phyloP scores from a whole-genome alignment of 1,140 invertebrate species.

The Wasmannia auropunctata region DNA sequence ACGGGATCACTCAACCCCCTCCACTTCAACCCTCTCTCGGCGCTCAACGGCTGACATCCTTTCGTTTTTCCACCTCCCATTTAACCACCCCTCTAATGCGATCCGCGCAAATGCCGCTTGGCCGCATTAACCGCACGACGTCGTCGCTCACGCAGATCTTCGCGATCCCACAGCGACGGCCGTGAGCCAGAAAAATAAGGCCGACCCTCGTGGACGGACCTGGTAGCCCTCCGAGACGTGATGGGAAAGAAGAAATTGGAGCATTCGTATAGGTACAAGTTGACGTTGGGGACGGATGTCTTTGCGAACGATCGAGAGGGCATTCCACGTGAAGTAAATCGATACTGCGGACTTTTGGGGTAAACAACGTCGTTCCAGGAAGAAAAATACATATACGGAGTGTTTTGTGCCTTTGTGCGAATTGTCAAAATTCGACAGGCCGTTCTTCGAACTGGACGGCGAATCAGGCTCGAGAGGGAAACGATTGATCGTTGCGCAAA shows the following conservation, averaged over 20 bases:
- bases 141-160: constrained; percentile 32
- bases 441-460: neutral
- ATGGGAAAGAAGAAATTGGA: constrained; percentile 35
- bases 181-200: neutral
- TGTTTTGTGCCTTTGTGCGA: neutral
- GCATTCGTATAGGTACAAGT: neutral
- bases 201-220: neutral
- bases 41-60: neutral
- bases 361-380: neutral
- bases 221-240: neutral
- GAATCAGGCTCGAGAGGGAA: neutral
- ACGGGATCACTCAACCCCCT: neutral
- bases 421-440: neutral
- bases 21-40: neutral
- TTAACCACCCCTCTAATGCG: constrained; percentile 9
- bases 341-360: neutral
- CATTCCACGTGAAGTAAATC: constrained; percentile 14
- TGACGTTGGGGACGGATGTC: neutral
- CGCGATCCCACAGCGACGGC: neutral
- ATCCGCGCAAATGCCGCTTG: neutral
- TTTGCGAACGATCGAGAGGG: neutral
- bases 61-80: constrained; percentile 48
- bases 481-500: neutral
- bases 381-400: neutral
- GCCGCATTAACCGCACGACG: neutral